phyloP scores from a whole-genome alignment of 2,888 invertebrate genomes.

The Caenorhabditis panamensis region DNA sequence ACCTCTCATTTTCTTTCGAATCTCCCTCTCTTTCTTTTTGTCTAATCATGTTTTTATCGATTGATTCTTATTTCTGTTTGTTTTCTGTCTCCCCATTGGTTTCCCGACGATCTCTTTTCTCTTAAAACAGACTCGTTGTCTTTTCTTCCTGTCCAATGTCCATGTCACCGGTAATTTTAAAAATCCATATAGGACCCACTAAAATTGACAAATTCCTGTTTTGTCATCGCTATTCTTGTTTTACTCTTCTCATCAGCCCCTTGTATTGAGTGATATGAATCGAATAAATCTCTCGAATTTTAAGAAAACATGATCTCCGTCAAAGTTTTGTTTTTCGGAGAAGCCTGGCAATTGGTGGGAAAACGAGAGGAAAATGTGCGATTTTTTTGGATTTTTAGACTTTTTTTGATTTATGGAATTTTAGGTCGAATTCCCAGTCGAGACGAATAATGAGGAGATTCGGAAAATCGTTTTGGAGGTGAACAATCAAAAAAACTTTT shows the following conservation, averaged over 20 bases:
- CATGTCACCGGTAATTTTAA: slow-evolving; percentile 26
- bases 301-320: slow-evolving; percentile 38
- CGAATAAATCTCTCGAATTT: too few species aligned
- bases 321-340: slow-evolving; percentile 69
- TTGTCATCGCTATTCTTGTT: too few species aligned
- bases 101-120: background rate
- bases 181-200: background rate
- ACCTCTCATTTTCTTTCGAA: slow-evolving; percentile 1
- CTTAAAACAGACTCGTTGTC: slow-evolving; percentile 5
- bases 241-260: too few species aligned
- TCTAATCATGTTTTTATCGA: background rate
- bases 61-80: slow-evolving; percentile 2
- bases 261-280: too few species aligned
- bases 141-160: slow-evolving; percentile 7
- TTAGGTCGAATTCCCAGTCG: slow-evolving; percentile 7
- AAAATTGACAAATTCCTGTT: too few species aligned
- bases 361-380: slow-evolving; percentile 51
- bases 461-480: slow-evolving; percentile 53
- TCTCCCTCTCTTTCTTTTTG: background rate
- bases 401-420: background rate
- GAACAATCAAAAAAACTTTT: background rate
- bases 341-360: slow-evolving; percentile 64
- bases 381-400: background rate
- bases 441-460: slow-evolving; percentile 48
- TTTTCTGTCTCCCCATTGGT: background rate